Base-by-base conservation (phyloP, 2,888 invertebrate species). In the Trissolcus japonicus region DNA sequence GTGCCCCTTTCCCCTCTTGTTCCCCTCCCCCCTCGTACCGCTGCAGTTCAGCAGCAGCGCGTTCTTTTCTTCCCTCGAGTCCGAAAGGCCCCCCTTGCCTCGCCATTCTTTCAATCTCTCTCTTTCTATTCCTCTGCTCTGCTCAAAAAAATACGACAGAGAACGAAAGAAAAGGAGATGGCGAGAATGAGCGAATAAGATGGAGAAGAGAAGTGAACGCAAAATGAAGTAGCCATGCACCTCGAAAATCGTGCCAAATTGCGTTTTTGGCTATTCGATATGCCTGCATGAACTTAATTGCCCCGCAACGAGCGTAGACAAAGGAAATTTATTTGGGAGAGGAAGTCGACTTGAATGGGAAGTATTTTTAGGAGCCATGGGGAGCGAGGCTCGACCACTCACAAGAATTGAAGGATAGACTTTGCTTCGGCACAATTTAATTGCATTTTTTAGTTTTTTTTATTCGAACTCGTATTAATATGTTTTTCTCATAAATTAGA, bases 1-100 rank as follows among this genome's bases (percentile, higher is more conserved):
- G 74, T 79, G 73, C 80, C 67, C 80, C 77, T 63, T 67, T 76
- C 61, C 73, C 65, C 59, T 60, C 54, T 63, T 48, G 46, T 51
- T 59, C 73, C 57, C 59, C 35, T 60, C 56, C 54, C 75, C 66
- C 71, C 61, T 53, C 54, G 43, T 60, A 13, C 46, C 55, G 60
- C 54, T 59, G 55, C 62, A 11, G 50, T 65, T 41, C 46, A n/a
- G 59, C 63, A 41, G 40, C 76, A 68, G 56, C 63, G 55, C 69
- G 53, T 67, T 65, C 74, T 75, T 71, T 73, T 65, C 65, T 59
- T 60, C 61, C 63, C 50, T 35, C 65, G 21, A 63, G 29, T 55
- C 61, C 59, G 62, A 62, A 63, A 51, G 63, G 35, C 67, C 59
- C 61, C 75, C 21, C 25, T 55, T 50, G 62, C 66, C 61, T 63